Base-by-base conservation (phyloP, 64 coral and sea anemone genomes). In the Astreopora myriophthalma region DNA sequence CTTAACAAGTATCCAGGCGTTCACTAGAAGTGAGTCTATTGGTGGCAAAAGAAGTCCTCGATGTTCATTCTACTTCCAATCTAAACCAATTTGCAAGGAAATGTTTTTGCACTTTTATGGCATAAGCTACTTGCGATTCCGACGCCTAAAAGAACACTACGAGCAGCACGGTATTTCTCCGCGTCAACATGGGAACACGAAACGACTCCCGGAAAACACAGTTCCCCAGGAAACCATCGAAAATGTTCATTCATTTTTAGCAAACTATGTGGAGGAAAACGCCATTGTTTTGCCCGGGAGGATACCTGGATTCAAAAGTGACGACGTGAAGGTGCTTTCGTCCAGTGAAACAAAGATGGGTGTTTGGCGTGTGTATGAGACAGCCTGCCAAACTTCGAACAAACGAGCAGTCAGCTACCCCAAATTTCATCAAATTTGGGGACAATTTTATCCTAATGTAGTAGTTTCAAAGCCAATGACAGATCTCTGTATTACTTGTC, bases 271-370 rank as follows among this genome's bases (percentile, higher is more conserved):
- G n/a, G 85, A 89, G 73, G 92, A 89, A 38, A 94, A 89, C 44
- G 75, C 86, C 30, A 89, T 94, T 22, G 49, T 39, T 28, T 69
- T 94, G 35, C 86, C 92, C 29, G 86, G 92, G 3, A 72, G 77
- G 48, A 94, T 94, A 42, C 92, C 85, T 39, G 75, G 92, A 16
- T 82, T 89, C 42, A 94, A 94, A 71, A 83, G 29, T 88, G 92
- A 94, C 23, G 92, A 89, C 8, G 71, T 89, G 8, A 74, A 76
- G 61, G 27, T 92, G 20, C 40, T 76, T 28, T 35, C 67, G 14
- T 85, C 90, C 29, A 13, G 26, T 65, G 72, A 92, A 46, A 86
- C 46, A n/a, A 92, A 92, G 63, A 86, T 30, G 3, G 74, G 71
- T 44, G 60, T 89, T 57, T 94, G 76, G 92, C 30, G 71, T 28